Base-by-base conservation (phyloP, 2,888 invertebrate genomes). In the Apantesis nais region DNA sequence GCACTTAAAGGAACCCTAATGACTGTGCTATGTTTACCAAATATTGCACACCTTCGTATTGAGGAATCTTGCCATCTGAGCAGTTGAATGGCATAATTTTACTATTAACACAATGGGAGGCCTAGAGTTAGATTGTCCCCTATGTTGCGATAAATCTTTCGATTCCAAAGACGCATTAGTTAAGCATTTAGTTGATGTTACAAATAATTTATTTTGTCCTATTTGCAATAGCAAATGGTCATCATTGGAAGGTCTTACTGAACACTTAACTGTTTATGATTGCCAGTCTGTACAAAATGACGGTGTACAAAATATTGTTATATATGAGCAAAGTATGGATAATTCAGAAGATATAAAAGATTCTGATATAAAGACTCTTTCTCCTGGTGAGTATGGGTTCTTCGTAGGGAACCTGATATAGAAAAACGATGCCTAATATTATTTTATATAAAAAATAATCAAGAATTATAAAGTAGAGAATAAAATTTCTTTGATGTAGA, bases 101-200 rank as follows among this genome's bases (percentile, higher is more conserved):
- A 70, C 31, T 70, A 76, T 68, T 80, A 75, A 61, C 78, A 91
- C 81, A 83, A 96, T 96, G 96, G 96, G 94, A 86, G 93, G 95
- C 70, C 81, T 85, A 87, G 85, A 80, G 85, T 95, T 84, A 86
- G 92, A 87, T 76, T 97, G 97, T 80, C 96, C 97, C 58, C 92
- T 97, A 86, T 97, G 97, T 87, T 97, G 97, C 83, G 95, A 95
- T 74, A 95, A 96, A 86, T 95, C 93, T 71, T 97, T 97, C 91
- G 86, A 90, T 74, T 95, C 95, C 71, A 95, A 95, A 75, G 89
- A 95, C 92, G 83, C 96, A 93, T 90, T 95, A 93, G 78, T 90
- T 93, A 82, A 96, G 89, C 93, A 94, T 84, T 93, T 97, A 83
- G 90, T 95, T 39, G 95, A 95, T 85, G 80, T 88, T 66, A 79